Conservation (phyloP, 2,888 invertebrate species). For the Thymelicus acteon region DNA sequence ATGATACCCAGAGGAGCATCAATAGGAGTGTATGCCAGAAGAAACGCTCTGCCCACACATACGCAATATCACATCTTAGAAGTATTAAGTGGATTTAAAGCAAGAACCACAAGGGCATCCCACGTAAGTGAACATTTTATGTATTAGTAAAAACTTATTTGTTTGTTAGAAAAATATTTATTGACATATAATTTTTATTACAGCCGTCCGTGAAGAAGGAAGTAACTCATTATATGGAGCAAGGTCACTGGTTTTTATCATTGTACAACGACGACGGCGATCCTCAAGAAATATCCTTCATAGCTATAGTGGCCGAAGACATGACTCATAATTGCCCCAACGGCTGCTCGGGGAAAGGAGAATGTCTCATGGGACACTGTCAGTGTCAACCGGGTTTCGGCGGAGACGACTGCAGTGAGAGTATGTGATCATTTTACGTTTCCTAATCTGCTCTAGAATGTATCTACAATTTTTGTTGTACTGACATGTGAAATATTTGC, state of each 20-base stretch:
- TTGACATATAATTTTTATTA: constrained; percentile 42
- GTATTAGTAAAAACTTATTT: constrained; percentile 14
- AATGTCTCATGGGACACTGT: constrained; percentile 97
- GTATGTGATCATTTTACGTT: constrained; percentile 83
- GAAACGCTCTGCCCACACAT: constrained; percentile 97
- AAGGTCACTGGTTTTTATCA: constrained; percentile 98
- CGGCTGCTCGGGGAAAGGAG: constrained; percentile 98
- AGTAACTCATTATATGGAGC: constrained; percentile 97
- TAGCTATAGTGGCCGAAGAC: constrained; percentile 93
- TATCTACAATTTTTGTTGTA: not conserved
- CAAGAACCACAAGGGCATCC: constrained; percentile 92
- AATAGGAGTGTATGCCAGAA: constrained; percentile 97
- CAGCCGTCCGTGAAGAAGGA: constrained; percentile 95
- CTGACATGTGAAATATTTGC: constrained; percentile 47
- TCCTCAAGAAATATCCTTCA: constrained; percentile 93
- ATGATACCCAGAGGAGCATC: constrained; percentile 95
- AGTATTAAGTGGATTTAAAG: constrained; percentile 95
- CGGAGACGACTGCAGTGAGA: constrained; percentile 98
- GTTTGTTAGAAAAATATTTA: not conserved
- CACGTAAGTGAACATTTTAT: constrained; percentile 88
- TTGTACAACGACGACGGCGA: constrained; percentile 98
- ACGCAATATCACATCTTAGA: constrained; percentile 98
- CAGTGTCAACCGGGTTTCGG: constrained; percentile 98
- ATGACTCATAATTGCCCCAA: constrained; percentile 98
- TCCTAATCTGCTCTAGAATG: not conserved